Evolutionary conservation across 2,888 invertebrate genomes (phyloP).

Genomic region (Leptodirus hochenwartii): DNA sequence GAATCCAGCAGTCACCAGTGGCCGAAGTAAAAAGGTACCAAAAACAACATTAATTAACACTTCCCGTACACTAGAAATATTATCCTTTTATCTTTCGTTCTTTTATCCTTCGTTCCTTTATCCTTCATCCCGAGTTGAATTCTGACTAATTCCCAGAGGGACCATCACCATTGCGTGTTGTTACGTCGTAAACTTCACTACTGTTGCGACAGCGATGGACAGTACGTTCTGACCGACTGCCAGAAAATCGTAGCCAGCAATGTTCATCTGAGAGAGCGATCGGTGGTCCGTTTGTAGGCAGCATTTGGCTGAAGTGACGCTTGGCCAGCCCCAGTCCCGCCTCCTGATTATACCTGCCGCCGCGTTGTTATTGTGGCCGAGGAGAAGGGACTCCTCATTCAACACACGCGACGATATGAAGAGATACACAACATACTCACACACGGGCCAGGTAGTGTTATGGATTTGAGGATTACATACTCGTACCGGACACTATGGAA

Average conservation of each 20-base stretch:
- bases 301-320: constrained; percentile 28
- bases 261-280: constrained; percentile 19
- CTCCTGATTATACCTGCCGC: constrained; percentile 20
- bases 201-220: constrained; percentile 17
- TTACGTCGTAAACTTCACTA: constrained; percentile 8
- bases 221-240: constrained; percentile 17
- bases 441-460: too few relatives aligned
- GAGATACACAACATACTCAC: too few relatives aligned
- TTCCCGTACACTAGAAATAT: too few relatives aligned
- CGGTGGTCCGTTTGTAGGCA: constrained; percentile 23
- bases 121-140: background rate
- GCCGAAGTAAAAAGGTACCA: too few relatives aligned
- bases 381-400: constrained; percentile 27
- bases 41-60: too few relatives aligned
- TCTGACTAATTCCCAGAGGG: background rate
- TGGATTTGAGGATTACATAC: too few relatives aligned
- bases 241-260: too few relatives aligned
- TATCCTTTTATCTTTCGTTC: constrained; percentile 9
- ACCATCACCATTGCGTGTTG: constrained; percentile 1
- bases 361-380: constrained; percentile 11
- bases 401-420: too few relatives aligned
- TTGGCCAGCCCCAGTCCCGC: constrained; percentile 26
- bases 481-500: too few relatives aligned
- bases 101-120: constrained; percentile 2
- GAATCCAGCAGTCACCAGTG: constrained; percentile 4